Percentiles rank a stretch among this genome's conserved stretches.
Evolutionary conservation across 2,888 invertebrate genomes (phyloP).

Genomic region (Exocentrus adspersus): DNA sequence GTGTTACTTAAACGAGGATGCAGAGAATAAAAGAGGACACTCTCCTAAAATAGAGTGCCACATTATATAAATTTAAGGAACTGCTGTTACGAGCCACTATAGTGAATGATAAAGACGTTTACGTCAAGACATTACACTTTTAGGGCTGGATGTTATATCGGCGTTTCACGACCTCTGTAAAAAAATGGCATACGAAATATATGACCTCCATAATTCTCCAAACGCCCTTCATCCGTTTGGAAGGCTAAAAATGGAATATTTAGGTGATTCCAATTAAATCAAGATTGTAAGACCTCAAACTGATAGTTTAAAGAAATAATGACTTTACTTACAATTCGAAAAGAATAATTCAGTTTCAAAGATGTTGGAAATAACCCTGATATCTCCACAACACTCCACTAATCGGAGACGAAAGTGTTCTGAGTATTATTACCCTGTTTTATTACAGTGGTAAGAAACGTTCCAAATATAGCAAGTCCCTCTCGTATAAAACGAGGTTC

Average conservation of each 20-base stretch:
- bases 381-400: too few species aligned
- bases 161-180: background rate
- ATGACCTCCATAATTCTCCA: background rate
- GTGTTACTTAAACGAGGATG: background rate
- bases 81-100: background rate
- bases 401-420: too few species aligned
- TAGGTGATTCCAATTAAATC: too few species aligned
- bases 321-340: too few species aligned
- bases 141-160: slow-evolving; percentile 8
- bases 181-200: slow-evolving; percentile 7
- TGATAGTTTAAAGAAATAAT: too few species aligned
- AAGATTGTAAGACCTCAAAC: too few species aligned
- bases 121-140: slow-evolving; percentile 4
- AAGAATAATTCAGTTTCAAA: too few species aligned
- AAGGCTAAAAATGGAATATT: too few species aligned
- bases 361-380: too few species aligned
- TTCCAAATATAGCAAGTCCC: background rate
- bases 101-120: background rate
- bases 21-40: background rate
- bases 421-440: too few species aligned
- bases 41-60: background rate
- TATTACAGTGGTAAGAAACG: background rate
- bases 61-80: background rate
- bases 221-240: too few species aligned
- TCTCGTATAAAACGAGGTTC: background rate